These are phyloP conservation scores for Lepas anatifera DNA, from an alignment of 2,888 invertebrate genomes.

Conservation along the genomic window DNA sequence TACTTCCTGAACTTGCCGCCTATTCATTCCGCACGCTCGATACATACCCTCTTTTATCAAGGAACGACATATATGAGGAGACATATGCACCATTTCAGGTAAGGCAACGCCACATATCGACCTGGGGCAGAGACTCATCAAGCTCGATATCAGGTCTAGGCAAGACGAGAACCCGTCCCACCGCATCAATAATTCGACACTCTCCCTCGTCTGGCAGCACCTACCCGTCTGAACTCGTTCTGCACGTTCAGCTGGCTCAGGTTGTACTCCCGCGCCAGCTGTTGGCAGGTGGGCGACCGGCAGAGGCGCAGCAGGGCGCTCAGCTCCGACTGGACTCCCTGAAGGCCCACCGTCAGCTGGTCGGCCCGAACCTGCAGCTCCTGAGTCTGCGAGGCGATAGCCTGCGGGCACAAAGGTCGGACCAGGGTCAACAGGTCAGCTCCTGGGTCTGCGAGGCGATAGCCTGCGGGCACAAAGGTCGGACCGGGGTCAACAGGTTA, in stretches of 20 bases:
- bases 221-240: conserved; percentile 13
- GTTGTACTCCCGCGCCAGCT: not conserved
- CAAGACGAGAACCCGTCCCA: too few species aligned
- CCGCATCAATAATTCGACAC: too few species aligned
- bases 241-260: not conserved
- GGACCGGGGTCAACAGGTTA: too few species aligned
- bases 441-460: conserved; percentile 2
- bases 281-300: not conserved
- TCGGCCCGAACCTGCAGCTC: not conserved
- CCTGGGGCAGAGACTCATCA: too few species aligned
- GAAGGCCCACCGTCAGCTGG: not conserved
- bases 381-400: conserved; percentile 3
- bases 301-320: not conserved
- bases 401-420: conserved; percentile 10
- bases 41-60: too few species aligned
- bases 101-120: too few species aligned
- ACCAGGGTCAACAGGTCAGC: not conserved
- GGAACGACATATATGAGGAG: too few species aligned
- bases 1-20: too few species aligned
- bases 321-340: not conserved
- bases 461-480: not conserved
- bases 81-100: too few species aligned
- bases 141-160: too few species aligned
- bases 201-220: too few species aligned
- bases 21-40: too few species aligned